phyloP scores from a whole-genome alignment of 2,888 invertebrate species.

The Eumacrocentrus americanus region DNA sequence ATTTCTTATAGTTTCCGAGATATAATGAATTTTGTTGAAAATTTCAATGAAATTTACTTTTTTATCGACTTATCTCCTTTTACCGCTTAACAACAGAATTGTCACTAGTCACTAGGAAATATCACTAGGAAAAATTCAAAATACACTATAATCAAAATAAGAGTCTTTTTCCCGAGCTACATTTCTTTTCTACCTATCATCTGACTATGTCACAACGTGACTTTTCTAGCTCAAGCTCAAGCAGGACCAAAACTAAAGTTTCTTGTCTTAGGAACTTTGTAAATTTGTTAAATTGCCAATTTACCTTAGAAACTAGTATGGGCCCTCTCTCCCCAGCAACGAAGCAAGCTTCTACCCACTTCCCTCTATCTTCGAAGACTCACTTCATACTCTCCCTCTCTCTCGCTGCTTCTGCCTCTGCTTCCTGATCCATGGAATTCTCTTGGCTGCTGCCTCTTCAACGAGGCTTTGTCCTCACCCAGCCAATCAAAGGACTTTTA shows the following conservation, averaged over 20 bases:
- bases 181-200: neutral
- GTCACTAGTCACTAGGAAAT: no score
- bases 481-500: slow-evolving; percentile 48
- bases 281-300: slow-evolving; percentile 61
- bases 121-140: neutral
- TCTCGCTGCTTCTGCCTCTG: slow-evolving; percentile 29
- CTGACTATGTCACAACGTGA: neutral
- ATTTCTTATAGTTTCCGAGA: no score
- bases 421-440: slow-evolving; percentile 22
- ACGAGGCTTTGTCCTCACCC: slow-evolving; percentile 28
- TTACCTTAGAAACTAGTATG: slow-evolving; percentile 55
- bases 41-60: neutral
- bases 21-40: neutral
- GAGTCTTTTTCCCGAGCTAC: neutral
- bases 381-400: slow-evolving; percentile 33
- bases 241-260: slow-evolving; percentile 49
- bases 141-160: neutral
- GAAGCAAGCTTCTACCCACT: neutral
- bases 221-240: neutral
- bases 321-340: slow-evolving; percentile 3
- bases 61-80: neutral
- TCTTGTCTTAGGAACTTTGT: slow-evolving; percentile 50
- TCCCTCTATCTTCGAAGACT: slow-evolving; percentile 14
- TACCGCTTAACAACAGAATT: neutral
- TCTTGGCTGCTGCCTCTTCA: slow-evolving; percentile 8